Conservation (phyloP, 2,113 vertebrate genomes). For the Meleagris gallopavo region DNA sequence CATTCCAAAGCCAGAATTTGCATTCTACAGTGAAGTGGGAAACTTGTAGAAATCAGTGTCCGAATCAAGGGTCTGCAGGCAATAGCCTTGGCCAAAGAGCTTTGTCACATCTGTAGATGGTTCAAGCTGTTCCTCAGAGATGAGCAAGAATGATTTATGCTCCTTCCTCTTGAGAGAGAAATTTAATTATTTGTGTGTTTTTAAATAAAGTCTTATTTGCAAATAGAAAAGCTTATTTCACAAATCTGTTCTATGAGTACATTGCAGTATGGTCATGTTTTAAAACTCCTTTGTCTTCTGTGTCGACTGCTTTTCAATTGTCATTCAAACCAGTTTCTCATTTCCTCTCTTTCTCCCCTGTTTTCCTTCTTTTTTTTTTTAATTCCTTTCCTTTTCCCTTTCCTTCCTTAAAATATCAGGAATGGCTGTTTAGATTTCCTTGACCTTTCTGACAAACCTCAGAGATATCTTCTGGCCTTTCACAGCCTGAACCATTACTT, state of each 20-base stretch:
- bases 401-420: not conserved
- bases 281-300: not conserved
- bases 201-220: not conserved
- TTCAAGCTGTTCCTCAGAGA: not conserved
- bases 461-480: not conserved
- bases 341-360: not conserved
- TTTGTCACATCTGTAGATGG: not conserved
- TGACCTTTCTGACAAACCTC: not conserved
- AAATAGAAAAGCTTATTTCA: not conserved
- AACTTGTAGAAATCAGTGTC: not conserved
- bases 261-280: not conserved
- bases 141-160: not conserved
- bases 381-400: not conserved
- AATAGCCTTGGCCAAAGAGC: not conserved
- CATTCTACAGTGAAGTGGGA: not conserved
- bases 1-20: not conserved
- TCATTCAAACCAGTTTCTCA: not conserved
- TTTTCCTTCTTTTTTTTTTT: not conserved
- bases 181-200: not conserved
- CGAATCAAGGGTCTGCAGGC: not conserved
- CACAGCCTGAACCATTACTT: not conserved
- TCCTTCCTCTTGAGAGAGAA: not conserved
- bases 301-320: not conserved
- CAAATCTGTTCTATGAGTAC: not conserved
- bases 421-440: not conserved